Percentiles rank a stretch among this genome's conserved stretches.
Evolutionary conservation across 1,140 invertebrate species (phyloP).

Genomic region (Chymomyza costata): DNA sequence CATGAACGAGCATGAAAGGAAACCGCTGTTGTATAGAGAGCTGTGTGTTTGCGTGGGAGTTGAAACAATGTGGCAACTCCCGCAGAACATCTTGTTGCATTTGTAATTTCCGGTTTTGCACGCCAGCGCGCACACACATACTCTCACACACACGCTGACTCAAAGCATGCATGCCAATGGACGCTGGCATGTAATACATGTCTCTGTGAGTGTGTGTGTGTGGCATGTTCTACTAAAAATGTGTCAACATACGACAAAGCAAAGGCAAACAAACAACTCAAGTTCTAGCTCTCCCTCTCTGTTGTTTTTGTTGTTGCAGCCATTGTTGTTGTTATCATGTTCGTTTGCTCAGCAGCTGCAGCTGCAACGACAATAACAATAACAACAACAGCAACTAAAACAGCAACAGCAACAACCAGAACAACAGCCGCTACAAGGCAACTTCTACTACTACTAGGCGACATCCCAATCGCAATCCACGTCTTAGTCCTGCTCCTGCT

Average conservation of each 20-base stretch:
- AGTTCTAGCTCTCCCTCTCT: too few relatives aligned
- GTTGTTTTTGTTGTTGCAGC: slow-evolving; percentile 8
- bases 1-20: too few relatives aligned
- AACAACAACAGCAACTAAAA: slow-evolving; percentile 2
- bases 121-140: slow-evolving; percentile 11
- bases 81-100: slow-evolving; percentile 65
- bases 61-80: slow-evolving; percentile 42
- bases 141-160: slow-evolving; percentile 2
- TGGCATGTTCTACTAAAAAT: slow-evolving; percentile 44
- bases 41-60: neutral
- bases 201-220: too few relatives aligned
- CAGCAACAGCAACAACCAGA: slow-evolving; percentile 12
- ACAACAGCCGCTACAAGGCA: slow-evolving; percentile 4
- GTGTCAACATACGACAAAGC: slow-evolving; percentile 65
- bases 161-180: too few relatives aligned
- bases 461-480: neutral
- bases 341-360: too few relatives aligned
- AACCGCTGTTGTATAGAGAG: neutral
- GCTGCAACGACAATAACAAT: neutral
- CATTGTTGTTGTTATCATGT: too few relatives aligned
- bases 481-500: neutral
- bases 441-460: slow-evolving; percentile 11
- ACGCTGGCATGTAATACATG: too few relatives aligned
- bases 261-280: slow-evolving; percentile 65
- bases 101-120: slow-evolving; percentile 62